Percentiles rank a stretch among this genome's conserved stretches.
These are phyloP conservation scores for Girardinichthys multiradiatus DNA, from an alignment of 2,113 vertebrate species.

Conservation along the genomic window DNA sequence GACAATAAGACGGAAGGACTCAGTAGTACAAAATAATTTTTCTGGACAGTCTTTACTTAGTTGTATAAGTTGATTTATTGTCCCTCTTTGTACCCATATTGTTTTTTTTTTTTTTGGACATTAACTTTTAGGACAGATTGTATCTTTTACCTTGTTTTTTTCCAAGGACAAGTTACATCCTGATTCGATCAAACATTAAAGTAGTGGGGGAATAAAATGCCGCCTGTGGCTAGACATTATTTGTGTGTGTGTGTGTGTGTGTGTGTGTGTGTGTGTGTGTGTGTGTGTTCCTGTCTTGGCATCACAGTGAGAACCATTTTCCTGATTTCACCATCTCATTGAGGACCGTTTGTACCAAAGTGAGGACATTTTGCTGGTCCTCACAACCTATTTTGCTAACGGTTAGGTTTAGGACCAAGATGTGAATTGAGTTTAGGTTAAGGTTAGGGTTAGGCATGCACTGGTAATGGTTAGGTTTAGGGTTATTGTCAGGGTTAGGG, in stretches of 20 bases:
- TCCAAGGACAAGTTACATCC: background rate
- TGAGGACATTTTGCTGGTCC: too few species aligned
- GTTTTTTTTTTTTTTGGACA: conserved; percentile 26
- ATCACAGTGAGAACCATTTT: too few species aligned
- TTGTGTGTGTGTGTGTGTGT: background rate
- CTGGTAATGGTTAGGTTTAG: too few species aligned
- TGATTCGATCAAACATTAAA: conserved; percentile 20
- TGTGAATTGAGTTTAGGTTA: too few species aligned
- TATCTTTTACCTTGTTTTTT: background rate
- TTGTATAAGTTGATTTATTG: background rate
- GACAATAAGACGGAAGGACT: conserved; percentile 62
- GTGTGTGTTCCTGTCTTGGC: too few species aligned
- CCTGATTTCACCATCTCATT: too few species aligned
- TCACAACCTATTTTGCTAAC: too few species aligned
- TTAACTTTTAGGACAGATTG: background rate
- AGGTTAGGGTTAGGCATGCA: too few species aligned
- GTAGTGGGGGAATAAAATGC: background rate
- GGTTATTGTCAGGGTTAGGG: too few species aligned
- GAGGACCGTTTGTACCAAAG: too few species aligned
- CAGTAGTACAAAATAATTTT: background rate
- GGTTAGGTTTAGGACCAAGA: too few species aligned
- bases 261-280: background rate
- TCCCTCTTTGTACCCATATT: conserved; percentile 13
- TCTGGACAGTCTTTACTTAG: conserved; percentile 21
- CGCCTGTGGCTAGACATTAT: background rate